phyloP scores from a whole-genome alignment of 2,888 invertebrate species.

The Ophioninae sp. region DNA sequence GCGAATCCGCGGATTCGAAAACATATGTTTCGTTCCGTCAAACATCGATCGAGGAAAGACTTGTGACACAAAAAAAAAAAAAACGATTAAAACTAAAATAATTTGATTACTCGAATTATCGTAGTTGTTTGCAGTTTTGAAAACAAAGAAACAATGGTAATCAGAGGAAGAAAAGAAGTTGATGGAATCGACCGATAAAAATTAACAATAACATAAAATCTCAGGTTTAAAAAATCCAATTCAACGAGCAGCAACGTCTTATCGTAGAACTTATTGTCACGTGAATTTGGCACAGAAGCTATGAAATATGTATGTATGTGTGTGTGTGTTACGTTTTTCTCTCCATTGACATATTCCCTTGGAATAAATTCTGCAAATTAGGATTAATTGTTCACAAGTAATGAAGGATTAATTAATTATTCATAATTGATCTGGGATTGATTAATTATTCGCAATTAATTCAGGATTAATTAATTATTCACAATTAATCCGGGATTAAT shows the following conservation, averaged over 20 bases:
- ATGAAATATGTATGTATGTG: conserved; percentile 40
- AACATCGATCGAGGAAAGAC: conserved; percentile 2
- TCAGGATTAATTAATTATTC: too few relatives aligned
- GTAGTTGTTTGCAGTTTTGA: conserved; percentile 8
- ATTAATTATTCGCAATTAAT: too few relatives aligned
- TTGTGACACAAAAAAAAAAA: conserved; percentile 30
- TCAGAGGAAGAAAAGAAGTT: neutral
- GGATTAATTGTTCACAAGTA: conserved; percentile 9
- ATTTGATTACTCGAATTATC: conserved; percentile 14
- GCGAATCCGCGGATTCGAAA: conserved; percentile 1
- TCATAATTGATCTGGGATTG: too few relatives aligned
- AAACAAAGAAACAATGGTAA: neutral
- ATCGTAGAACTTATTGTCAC: conserved; percentile 70
- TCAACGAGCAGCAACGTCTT: conserved; percentile 47
- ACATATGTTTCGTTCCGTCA: neutral
- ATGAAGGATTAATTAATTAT: too few relatives aligned
- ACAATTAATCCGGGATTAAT: too few relatives aligned
- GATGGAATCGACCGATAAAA: neutral
- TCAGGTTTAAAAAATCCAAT: conserved; percentile 30
- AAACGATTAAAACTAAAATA: conserved; percentile 29
- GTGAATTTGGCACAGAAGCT: conserved; percentile 72
- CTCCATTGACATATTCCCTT: conserved; percentile 31
- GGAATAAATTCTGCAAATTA: conserved; percentile 28
- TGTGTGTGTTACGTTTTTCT: conserved; percentile 3
- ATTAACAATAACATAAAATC: conserved; percentile 29